Evolutionary conservation across 2,888 invertebrate genomes (phyloP), one percentile per base, ranked within the genome.

Genomic region (Caenorhabditis zanzibari): DNA sequence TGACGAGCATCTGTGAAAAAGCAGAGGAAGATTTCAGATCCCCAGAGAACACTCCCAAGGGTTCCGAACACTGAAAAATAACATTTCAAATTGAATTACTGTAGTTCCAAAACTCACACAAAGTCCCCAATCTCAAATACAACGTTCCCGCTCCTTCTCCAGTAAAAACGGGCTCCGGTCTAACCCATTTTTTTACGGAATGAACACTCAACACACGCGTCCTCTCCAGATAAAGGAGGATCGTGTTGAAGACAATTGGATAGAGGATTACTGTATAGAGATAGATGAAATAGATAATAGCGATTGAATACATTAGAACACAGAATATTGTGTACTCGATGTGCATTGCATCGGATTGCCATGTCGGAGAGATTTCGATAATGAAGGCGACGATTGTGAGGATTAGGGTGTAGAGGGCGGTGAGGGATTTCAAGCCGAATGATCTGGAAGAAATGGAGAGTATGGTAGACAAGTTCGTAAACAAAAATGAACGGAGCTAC

Each of bases 361-460:
- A 72, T n/a, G 71, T 66, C 1, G 82, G 76, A 1, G 77, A 82
- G 32, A 82, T 73, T 52, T 76, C 76, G 19, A 82, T 77, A 54
- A 77, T 76, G 59, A 82, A 82, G 6, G 76, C 82, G 63, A 82
- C 76, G 35, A 82, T 82, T 12, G 82, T 82, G 61, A 82, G 76
- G 26, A 82, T 68, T 1, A 82, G 38, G 10, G 77, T 72, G 61
- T 82, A 82, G 14, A 82, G 63, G 28, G 77, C 47, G 26, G 77
- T 77, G 1, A 82, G 77, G 12, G 69, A 77, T 77, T 77, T 77
- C 2, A 77, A 63, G 16, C 77, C 54, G 69, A 77, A 77, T 12
- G 52, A 19, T 61, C 76, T 76, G 63, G n/a, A 76, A 24, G 19
- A 19, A 44, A 22, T 16, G 7, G 22, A 22, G 32, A 0, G 35